A percentile compares a stretch with the other conserved stretches of the same genome.
phyloP scores from a whole-genome alignment of 1,140 invertebrate genomes.

The Prorops nasuta region DNA sequence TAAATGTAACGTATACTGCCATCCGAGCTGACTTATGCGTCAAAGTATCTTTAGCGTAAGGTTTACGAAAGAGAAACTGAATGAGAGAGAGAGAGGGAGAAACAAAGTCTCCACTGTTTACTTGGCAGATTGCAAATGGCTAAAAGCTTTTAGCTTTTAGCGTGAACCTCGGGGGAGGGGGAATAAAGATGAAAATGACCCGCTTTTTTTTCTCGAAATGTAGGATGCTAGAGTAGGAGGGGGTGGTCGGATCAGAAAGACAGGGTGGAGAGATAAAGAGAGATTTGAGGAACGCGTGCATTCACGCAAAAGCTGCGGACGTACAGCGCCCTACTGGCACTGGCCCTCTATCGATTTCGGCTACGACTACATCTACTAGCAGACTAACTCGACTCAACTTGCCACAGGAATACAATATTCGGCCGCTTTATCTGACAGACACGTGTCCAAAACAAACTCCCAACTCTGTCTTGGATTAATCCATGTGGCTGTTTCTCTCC shows the following conservation, averaged over 20 bases:
- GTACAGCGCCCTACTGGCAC: slow-evolving; percentile 12
- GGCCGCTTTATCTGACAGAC: background rate
- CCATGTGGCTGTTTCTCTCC: background rate
- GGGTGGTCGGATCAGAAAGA: too few species aligned
- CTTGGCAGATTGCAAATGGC: too few species aligned
- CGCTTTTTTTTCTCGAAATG: background rate
- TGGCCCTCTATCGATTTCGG: slow-evolving; percentile 30
- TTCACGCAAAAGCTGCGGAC: slow-evolving; percentile 8
- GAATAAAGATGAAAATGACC: background rate
- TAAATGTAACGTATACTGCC: too few species aligned
- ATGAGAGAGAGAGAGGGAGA: background rate
- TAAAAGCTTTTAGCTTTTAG: background rate
- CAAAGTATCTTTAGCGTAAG: too few species aligned
- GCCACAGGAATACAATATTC: background rate
- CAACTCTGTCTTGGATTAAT: background rate
- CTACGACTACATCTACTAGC: slow-evolving; percentile 19
- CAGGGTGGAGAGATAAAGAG: too few species aligned
- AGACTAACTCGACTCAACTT: background rate
- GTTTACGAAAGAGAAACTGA: background rate
- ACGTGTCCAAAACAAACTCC: slow-evolving; percentile 3
- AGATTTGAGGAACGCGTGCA: slow-evolving; percentile 1
- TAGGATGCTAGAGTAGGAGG: too few species aligned
- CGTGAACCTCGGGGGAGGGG: background rate
- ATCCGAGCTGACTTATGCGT: too few species aligned
- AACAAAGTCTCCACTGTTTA: background rate